Evolutionary conservation across 2,113 vertebrate genomes (phyloP), one percentile per base, ranked within the genome.

Genomic region (Menura novaehollandiae): DNA sequence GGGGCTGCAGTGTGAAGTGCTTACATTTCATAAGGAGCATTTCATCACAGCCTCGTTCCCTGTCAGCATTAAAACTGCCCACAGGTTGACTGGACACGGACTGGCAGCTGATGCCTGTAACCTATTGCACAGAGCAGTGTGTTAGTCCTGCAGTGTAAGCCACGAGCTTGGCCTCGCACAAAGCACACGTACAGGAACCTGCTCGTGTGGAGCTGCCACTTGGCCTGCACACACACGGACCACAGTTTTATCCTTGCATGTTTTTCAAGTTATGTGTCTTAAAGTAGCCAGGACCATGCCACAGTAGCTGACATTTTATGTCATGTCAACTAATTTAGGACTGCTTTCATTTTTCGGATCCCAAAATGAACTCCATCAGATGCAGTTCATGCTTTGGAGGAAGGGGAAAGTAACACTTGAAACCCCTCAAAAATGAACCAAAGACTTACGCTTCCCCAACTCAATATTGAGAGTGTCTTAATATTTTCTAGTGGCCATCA

Each of bases 121-220:
- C 7, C 35, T 16, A 3, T 16, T 22, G 28, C 51, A 37, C 10
- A 52, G 72, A 80, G 32, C 62, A 60, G 28, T 14, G 10, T 2
- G 0, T 35, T 55, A 21, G 39, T 62, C 26, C 39, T 32, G 2
- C 26, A 2, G 7, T 2, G 6, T 7, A 4, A 41, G 9, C 30
- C 32, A 26, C 9, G 22, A 55, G 8, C 20, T 49, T n/a, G 20
- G 39, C 0, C 0, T 46, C 35, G 37, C 16, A 11, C 39, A 69
- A 1, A 47, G 23, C 33, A 56, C 12, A 3, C 11, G 1, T 11
- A 44, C 0, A 1, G 23, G 16, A 55, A 39, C 3, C 10, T 11
- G 2, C 37, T 24, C 2, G 1, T 9, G 12, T 0, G 28, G 13
- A 53, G 46, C 46, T 58, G 55, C 32, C 55, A 2, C 47, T 52